Conservation (phyloP, 2,888 invertebrate genomes). For the Hyppa rectilinea region DNA sequence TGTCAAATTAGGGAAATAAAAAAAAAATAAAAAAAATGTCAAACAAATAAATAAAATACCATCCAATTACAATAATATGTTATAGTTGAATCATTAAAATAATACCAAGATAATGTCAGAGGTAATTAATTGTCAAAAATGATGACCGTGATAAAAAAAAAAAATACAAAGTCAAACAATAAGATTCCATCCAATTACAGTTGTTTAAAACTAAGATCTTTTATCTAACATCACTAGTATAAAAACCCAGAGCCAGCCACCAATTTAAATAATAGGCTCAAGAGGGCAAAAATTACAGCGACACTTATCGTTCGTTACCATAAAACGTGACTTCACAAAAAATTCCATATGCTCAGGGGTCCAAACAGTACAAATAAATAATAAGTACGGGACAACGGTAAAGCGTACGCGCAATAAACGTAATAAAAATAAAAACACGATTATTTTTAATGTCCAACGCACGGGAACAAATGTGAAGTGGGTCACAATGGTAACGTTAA, state of each 20-base stretch:
- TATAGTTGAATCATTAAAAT: too few species aligned
- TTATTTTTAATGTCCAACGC: constrained; percentile 66
- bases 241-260: background rate
- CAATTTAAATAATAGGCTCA: constrained; percentile 24
- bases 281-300: constrained; percentile 18
- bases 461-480: constrained; percentile 48
- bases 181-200: too few species aligned
- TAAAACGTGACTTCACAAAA: constrained; percentile 49
- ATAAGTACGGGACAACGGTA: constrained; percentile 46
- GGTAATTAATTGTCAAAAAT: too few species aligned
- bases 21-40: too few species aligned
- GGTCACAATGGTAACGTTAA: constrained; percentile 37
- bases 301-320: constrained; percentile 30
- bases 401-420: constrained; percentile 56
- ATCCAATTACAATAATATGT: too few species aligned
- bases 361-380: constrained; percentile 56
- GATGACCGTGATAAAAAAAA: too few species aligned
- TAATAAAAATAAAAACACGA: constrained; percentile 65
- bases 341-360: constrained; percentile 45
- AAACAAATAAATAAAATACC: too few species aligned
- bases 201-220: too few species aligned
- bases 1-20: too few species aligned
- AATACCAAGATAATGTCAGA: too few species aligned
- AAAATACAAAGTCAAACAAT: too few species aligned
- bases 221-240: constrained; percentile 9